Evolutionary conservation across 2,797 vertebrate species (phyloP), one percentile per base, ranked within the genome.

Genomic region (Chaunax sp.): DNA sequence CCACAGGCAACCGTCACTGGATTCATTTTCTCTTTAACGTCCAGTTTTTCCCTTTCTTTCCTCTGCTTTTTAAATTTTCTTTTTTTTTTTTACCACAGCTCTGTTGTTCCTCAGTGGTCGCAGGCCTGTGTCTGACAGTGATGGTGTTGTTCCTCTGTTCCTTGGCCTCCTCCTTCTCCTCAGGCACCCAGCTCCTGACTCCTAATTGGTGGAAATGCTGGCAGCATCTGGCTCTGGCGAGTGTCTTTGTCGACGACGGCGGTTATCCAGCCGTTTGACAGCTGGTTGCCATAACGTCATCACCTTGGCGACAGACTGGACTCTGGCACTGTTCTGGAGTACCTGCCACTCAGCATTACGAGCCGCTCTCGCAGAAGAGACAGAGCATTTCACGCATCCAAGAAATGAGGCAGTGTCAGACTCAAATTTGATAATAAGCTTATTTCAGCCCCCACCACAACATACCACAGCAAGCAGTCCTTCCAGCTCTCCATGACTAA

Each of bases 321-420:
- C 81, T 67, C 64, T 86, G 87, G 87, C 77, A 46, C 81, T 87
- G 86, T 82, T 86, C 63, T 84, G 68, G 87, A 91, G 84, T 83
- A 85, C 74, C 89, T 91, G 92, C 90, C 93, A 92, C 89, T 93
- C 92, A 92, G 89, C 78, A 92, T 92, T 91, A 92, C 80, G 44
- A 77, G 86, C 78, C 61, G 49, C 46, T 69, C 80, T 89, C 83
- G 81, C 84, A 85, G 87, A 91, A 80, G 87, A 91, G 90, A 92
- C 81, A 72, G 82, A 58, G 78, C 87, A 84, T 92, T 91, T 90
- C 88, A 89, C 83, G 78, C 88, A 79, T 90, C 81, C 80, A 86
- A 92, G 82, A 92, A 93, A 90, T 84, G 76, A 91, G 82, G 80
- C 90, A 80, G 82, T 90, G 92, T 89, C 72, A 86, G 84, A 89